Percentiles rank a stretch among this genome's conserved stretches.
These are phyloP conservation scores for Sterrhoptilus dennistouni DNA, from an alignment of 2,113 vertebrate species.

Conservation along the genomic window DNA sequence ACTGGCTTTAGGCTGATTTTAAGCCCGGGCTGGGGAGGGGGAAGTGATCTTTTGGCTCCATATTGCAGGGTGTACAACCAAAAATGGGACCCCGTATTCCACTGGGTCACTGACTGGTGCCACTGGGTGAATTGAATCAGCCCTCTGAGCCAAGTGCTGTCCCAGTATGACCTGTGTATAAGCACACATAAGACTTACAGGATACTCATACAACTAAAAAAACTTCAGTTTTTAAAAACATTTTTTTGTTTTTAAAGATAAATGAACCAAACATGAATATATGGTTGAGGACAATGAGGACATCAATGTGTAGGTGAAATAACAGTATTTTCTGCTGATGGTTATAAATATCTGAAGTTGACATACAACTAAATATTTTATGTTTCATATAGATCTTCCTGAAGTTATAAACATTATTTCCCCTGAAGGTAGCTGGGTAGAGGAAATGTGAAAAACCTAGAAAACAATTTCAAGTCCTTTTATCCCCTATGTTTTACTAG, in stretches of 20 bases:
- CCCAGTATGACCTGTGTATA: background rate
- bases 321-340: background rate
- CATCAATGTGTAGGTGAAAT: background rate
- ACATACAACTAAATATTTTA: background rate
- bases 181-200: background rate
- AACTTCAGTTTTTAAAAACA: background rate
- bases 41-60: background rate
- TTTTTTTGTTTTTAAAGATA: background rate
- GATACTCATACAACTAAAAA: background rate
- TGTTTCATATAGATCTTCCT: background rate
- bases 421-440: background rate
- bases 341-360: background rate
- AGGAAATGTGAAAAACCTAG: background rate
- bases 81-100: background rate
- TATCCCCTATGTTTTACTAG: background rate
- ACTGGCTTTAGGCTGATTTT: background rate
- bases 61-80: background rate
- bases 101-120: background rate
- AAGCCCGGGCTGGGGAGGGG: background rate
- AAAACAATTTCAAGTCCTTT: background rate
- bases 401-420: background rate
- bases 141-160: background rate
- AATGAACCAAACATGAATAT: background rate
- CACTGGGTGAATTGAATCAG: background rate
- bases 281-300: background rate